Evolutionary conservation across 2,888 invertebrate species (phyloP).

Genomic region (Aradus depressus): DNA sequence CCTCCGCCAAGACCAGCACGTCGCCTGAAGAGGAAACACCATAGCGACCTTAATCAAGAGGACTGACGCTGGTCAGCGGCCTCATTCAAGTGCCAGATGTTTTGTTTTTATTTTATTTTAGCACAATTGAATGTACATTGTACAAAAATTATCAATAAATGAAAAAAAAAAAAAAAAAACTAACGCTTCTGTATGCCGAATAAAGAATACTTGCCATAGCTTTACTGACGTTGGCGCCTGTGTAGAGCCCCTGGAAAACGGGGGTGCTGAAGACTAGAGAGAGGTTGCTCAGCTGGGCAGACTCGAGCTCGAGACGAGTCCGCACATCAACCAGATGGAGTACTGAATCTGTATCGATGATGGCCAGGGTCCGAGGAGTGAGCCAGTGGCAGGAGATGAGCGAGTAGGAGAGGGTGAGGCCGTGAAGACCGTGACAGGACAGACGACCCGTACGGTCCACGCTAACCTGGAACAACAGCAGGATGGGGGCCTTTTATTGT

Average conservation of each 20-base stretch:
- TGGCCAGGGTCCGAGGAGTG: constrained; percentile 68
- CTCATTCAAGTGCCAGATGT: no score
- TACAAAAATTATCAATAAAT: neutral
- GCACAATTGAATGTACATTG: no score
- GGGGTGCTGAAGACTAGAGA: constrained; percentile 78
- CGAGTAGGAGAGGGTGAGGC: constrained; percentile 59
- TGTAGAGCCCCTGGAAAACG: constrained; percentile 82
- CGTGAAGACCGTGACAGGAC: constrained; percentile 53
- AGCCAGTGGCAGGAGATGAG: constrained; percentile 69
- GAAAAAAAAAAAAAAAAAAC: neutral
- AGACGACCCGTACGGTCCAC: constrained; percentile 44
- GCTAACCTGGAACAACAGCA: constrained; percentile 40
- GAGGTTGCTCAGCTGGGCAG: constrained; percentile 66
- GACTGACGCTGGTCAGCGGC: no score
- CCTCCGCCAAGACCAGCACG: no score
- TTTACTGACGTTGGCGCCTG: constrained; percentile 83
- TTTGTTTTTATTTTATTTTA: no score
- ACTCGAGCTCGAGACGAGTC: constrained; percentile 73
- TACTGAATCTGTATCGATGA: constrained; percentile 75
- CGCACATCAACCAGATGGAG: constrained; percentile 82
- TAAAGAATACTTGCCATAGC: constrained; percentile 47
- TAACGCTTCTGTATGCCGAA: neutral
- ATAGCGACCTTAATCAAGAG: no score
- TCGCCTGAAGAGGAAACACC: no score
- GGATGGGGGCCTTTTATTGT: no score